A percentile compares a stretch with the other conserved stretches of the same genome.
Conservation (phyloP, 2,888 invertebrate species). For the Torymus aiolomorphi region DNA sequence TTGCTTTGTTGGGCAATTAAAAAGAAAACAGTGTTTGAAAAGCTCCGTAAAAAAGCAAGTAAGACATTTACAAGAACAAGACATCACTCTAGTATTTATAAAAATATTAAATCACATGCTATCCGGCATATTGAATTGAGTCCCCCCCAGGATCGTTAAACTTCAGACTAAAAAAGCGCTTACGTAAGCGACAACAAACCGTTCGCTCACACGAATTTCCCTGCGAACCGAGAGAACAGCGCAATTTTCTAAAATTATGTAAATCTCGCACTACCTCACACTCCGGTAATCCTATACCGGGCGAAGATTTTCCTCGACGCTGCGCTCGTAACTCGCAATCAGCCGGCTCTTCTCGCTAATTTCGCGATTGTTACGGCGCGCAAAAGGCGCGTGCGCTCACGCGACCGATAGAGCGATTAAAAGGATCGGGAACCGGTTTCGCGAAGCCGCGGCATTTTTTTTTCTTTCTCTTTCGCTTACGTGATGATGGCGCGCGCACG, state of each 20-base stretch:
- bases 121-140: no score
- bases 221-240: background rate
- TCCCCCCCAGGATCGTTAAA: no score
- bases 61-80: no score
- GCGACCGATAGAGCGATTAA: constrained; percentile 28
- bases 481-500: background rate
- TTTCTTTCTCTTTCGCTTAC: background rate
- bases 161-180: no score
- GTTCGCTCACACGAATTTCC: no score
- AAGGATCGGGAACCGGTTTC: constrained; percentile 35
- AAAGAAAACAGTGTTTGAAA: background rate
- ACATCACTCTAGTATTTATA: background rate
- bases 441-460: constrained; percentile 14
- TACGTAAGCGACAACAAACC: no score
- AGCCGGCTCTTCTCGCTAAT: constrained; percentile 19
- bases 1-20: constrained; percentile 1
- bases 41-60: no score
- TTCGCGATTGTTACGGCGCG: constrained; percentile 25
- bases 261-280: constrained; percentile 26
- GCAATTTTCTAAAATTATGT: constrained; percentile 49
- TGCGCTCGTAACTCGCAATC: constrained; percentile 21
- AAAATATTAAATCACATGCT: background rate
- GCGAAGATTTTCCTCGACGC: constrained; percentile 10
- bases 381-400: background rate
- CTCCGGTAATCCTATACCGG: background rate